Conservation (phyloP, 1,140 invertebrate species). For the Drosophila takahashii region DNA sequence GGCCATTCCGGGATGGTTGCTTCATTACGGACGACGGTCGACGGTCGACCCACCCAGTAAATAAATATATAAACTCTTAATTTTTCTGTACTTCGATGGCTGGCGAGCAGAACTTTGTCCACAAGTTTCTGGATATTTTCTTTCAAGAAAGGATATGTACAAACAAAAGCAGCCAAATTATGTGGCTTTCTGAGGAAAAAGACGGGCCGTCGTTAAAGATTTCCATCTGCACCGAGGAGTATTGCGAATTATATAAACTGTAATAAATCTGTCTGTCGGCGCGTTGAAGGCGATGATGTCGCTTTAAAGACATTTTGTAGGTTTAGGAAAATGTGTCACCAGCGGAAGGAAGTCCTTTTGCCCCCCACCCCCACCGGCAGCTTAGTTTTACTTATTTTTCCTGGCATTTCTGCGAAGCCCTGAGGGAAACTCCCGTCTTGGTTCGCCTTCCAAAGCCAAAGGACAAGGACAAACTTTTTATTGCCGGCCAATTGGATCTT, state of each 20-base stretch:
- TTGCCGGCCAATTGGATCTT: constrained; percentile 74
- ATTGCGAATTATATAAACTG: constrained; percentile 61
- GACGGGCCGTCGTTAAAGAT: constrained; percentile 22
- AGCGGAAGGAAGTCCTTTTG: constrained; percentile 35
- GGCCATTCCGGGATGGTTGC: constrained; percentile 27
- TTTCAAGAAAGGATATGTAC: constrained; percentile 26
- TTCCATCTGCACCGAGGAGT: constrained; percentile 19
- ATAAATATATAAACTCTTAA: constrained; percentile 77
- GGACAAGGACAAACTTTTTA: constrained; percentile 74
- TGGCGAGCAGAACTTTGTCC: constrained; percentile 16
- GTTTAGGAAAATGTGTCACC: constrained; percentile 38
- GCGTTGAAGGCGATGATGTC: constrained; percentile 31
- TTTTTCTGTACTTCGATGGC: constrained; percentile 58
- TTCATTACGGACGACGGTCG: constrained; percentile 29
- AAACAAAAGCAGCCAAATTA: constrained; percentile 41
- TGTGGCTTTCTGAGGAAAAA: constrained; percentile 9
- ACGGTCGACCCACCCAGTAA: constrained; percentile 38
- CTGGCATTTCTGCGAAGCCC: constrained; percentile 10
- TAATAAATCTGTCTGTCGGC: constrained; percentile 70
- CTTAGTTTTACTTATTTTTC: constrained; percentile 46
- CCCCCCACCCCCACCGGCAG: neutral
- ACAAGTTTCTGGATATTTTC: constrained; percentile 28
- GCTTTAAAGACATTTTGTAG: constrained; percentile 54
- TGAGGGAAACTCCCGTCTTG: constrained; percentile 11
- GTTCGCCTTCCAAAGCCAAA: constrained; percentile 26